Evolutionary conservation across 1,140 invertebrate species (phyloP).

Genomic region (Drosophila tristis): DNA sequence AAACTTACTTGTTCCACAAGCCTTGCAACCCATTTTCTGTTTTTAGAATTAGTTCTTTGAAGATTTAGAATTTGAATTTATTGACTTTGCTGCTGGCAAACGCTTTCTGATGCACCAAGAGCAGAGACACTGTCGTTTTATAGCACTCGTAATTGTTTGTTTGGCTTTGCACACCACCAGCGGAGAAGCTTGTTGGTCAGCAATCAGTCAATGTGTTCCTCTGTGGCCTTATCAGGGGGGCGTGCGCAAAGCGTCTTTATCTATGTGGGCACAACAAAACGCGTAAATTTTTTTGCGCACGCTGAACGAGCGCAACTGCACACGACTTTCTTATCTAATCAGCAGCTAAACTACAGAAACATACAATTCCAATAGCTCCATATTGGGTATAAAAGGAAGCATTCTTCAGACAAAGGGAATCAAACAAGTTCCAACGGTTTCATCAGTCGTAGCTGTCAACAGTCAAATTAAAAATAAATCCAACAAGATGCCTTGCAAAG

Average conservation of each 20-base stretch:
- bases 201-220: not conserved
- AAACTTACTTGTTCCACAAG: slow-evolving; percentile 66
- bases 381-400: slow-evolving; percentile 40
- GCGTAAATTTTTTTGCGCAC: slow-evolving; percentile 47
- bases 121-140: slow-evolving; percentile 31
- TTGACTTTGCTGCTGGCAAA: slow-evolving; percentile 4
- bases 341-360: not conserved
- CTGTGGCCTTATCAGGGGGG: slow-evolving; percentile 24
- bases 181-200: not conserved
- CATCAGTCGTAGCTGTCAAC: not conserved
- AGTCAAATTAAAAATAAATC: not conserved
- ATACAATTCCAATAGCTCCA: not conserved
- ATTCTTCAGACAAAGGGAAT: not conserved
- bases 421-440: slow-evolving; percentile 22
- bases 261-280: not conserved
- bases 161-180: slow-evolving; percentile 52
- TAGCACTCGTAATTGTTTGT: slow-evolving; percentile 8
- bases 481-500: slow-evolving; percentile 70
- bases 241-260: slow-evolving; percentile 50
- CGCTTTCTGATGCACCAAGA: slow-evolving; percentile 19
- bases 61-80: not conserved
- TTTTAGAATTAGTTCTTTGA: not conserved
- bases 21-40: slow-evolving; percentile 67
- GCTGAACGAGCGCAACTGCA: slow-evolving; percentile 43
- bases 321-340: slow-evolving; percentile 66